Conservation (phyloP, 1,140 invertebrate species). For the Danaus plexippus region DNA sequence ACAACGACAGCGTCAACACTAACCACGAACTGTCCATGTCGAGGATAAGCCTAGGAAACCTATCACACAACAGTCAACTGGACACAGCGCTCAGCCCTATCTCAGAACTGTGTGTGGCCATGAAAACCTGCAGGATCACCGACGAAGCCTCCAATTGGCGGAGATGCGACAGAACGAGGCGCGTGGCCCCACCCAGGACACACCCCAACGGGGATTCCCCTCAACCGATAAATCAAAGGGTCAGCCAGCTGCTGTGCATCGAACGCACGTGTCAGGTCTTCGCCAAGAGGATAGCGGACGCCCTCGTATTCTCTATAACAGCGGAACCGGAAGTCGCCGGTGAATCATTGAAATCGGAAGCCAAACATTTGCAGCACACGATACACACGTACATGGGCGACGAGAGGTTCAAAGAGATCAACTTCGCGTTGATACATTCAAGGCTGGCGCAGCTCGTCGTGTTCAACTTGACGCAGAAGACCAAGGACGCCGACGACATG, state of each 20-base stretch:
- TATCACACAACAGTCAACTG: slow-evolving; percentile 32
- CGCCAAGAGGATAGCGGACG: slow-evolving; percentile 75
- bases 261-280: slow-evolving; percentile 79
- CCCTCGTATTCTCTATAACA: slow-evolving; percentile 50
- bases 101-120: slow-evolving; percentile 71
- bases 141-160: slow-evolving; percentile 42
- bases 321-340: slow-evolving; percentile 56
- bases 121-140: slow-evolving; percentile 69
- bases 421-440: slow-evolving; percentile 76
- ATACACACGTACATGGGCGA: slow-evolving; percentile 78
- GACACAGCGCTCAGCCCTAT: slow-evolving; percentile 68
- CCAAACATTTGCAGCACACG: slow-evolving; percentile 77
- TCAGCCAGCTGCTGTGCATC: slow-evolving; percentile 74
- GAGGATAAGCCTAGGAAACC: slow-evolving; percentile 38
- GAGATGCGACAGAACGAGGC: slow-evolving; percentile 53
- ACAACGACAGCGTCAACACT: slow-evolving; percentile 46
- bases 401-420: slow-evolving; percentile 72
- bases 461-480: slow-evolving; percentile 58
- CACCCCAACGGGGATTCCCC: slow-evolving; percentile 40
- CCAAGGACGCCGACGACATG: slow-evolving; percentile 49
- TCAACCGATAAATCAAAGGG: slow-evolving; percentile 47
- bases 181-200: slow-evolving; percentile 9
- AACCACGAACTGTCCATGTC: slow-evolving; percentile 41
- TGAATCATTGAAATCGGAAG: slow-evolving; percentile 73
- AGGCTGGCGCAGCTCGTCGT: slow-evolving; percentile 74